phyloP scores from a whole-genome alignment of 2,888 invertebrate species.

The Leptodirus hochenwartii region DNA sequence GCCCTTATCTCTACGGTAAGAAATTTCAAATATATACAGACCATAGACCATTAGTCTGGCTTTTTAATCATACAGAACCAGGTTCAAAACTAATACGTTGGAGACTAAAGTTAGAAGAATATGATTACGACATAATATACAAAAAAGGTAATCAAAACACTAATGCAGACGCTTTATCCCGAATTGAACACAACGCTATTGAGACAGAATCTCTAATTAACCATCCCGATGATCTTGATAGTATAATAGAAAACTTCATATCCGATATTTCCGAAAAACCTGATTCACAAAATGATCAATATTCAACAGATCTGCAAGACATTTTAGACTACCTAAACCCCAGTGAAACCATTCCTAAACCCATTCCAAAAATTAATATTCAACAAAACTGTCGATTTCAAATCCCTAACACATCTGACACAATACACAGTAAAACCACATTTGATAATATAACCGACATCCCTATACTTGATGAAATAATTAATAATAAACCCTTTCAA shows the following conservation, averaged over 20 bases:
- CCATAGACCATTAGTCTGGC: constrained; percentile 12
- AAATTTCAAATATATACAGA: constrained; percentile 10
- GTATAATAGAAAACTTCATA: constrained; percentile 1
- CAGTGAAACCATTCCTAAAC: too few relatives aligned
- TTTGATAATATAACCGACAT: too few relatives aligned
- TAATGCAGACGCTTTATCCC: constrained; percentile 9
- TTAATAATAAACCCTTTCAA: too few relatives aligned
- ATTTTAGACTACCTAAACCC: too few relatives aligned
- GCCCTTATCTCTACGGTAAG: constrained; percentile 12
- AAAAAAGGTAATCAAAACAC: constrained; percentile 9
- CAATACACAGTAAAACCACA: too few relatives aligned
- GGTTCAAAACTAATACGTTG: constrained; percentile 16
- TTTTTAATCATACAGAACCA: constrained; percentile 17
- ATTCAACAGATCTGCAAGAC: too few relatives aligned
- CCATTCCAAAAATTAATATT: too few relatives aligned
- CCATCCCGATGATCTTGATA: constrained; percentile 4
- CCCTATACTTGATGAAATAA: too few relatives aligned
- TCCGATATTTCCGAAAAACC: background rate
- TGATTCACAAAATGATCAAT: too few relatives aligned
- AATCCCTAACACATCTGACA: too few relatives aligned
- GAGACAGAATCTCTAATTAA: constrained; percentile 1
- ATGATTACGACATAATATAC: constrained; percentile 10
- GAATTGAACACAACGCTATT: constrained; percentile 6
- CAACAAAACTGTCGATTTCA: too few relatives aligned
- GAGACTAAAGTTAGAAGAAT: constrained; percentile 18